Base-by-base conservation (phyloP, 2,888 invertebrate genomes). In the Drosophila macrospina region DNA sequence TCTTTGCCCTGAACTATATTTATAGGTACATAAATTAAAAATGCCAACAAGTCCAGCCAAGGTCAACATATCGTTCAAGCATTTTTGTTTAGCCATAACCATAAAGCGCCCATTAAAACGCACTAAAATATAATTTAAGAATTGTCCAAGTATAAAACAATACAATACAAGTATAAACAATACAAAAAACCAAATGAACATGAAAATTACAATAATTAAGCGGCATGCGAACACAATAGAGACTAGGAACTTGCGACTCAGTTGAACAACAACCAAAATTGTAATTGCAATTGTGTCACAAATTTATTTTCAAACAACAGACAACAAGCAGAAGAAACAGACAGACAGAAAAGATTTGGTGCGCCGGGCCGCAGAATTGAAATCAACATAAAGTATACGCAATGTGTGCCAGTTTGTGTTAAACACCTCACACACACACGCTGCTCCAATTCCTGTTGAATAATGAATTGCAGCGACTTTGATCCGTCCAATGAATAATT, bases 1-100 rank as follows among this genome's bases (percentile, higher is more conserved):
- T 45, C 42, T 55, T 68, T 42, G 51, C 86, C 86, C 82, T 82
- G 82, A 82, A 86, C 86, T 86, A 86, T 83, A 86, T 83, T 80
- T 83, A 78, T 83, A 80, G 77, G 69, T 51, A 73, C 60, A 61
- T 66, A 76, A 77, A 82, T 75, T 72, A 68, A 63, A 65, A 75
- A 73, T 61, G 68, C 83, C 80, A 69, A 54, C 73, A 69, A 62
- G 63, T 66, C 69, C 79, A 83, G 80, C 73, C 86, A 83, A 86
- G 83, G 83, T 80, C 74, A 72, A 15, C 32, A 39, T 47, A 60
- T 60, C 42, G 39, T 51, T 60, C 47, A 60, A 60, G 44, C 62
- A 66, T 65, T 65, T 67, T 66, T n/a, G 20, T 11, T 54, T 50
- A 42, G 24, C 39, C 51, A 50, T 39, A 63, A 61, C 39, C 51